Evolutionary conservation across 2,797 vertebrate species (phyloP).

Genomic region (Prionace glauca): DNA sequence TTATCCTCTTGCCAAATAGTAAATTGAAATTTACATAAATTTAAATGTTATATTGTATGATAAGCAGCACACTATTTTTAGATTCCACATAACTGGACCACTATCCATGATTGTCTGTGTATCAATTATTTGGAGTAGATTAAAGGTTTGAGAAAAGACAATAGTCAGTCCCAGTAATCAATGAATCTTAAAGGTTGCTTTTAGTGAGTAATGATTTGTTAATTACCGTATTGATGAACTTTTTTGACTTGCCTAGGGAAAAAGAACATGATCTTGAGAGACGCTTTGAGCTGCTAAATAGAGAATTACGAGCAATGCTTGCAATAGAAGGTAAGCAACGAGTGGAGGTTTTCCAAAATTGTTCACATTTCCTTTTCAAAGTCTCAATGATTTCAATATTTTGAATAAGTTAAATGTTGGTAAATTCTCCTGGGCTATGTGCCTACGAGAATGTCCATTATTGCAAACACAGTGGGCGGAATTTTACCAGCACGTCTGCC

Average conservation of each 20-base stretch:
- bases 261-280: constrained; percentile 98
- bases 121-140: constrained; percentile 96
- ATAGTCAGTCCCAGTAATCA: constrained; percentile 75
- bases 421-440: not conserved
- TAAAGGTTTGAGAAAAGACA: constrained; percentile 83
- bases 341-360: not conserved
- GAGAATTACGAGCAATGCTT: constrained; percentile 92
- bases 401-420: not conserved
- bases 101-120: constrained; percentile 61
- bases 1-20: not conserved
- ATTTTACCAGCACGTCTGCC: too few species aligned
- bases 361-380: not conserved
- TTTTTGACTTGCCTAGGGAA: constrained; percentile 91
- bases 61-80: not conserved
- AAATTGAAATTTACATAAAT: not conserved
- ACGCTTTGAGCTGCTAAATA: constrained; percentile 92
- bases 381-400: not conserved
- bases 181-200: constrained; percentile 94
- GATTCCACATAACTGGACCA: not conserved
- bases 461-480: not conserved
- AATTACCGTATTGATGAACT: constrained; percentile 99
- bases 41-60: not conserved
- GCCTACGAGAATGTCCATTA: not conserved
- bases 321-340: constrained; percentile 87
- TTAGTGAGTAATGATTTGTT: constrained; percentile 99